Evolutionary conservation across 2,797 vertebrate genomes (phyloP).

Genomic region (Pipistrellus pipistrellus): DNA sequence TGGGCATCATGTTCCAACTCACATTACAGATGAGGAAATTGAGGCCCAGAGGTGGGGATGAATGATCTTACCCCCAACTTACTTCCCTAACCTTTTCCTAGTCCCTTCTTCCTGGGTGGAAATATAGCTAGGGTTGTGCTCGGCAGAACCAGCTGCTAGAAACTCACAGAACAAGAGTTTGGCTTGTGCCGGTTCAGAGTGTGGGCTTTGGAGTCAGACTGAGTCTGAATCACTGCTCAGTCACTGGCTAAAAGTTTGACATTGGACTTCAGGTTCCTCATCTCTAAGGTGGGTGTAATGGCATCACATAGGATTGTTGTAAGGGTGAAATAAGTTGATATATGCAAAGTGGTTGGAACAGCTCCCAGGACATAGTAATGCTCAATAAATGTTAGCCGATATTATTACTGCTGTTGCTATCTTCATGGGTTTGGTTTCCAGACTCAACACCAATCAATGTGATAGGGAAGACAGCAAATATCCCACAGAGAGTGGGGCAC

Average conservation of each 20-base stretch:
- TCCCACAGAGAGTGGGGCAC: not conserved
- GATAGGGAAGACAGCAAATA: not conserved
- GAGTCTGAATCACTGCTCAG: not conserved
- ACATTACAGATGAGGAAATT: not conserved
- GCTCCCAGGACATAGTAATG: not conserved
- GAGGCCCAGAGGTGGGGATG: not conserved
- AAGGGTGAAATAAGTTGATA: not conserved
- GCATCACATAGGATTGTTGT: not conserved
- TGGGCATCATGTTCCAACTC: not conserved
- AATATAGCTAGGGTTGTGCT: not conserved
- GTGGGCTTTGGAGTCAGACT: not conserved
- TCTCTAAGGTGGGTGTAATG: not conserved
- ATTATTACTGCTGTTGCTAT: not conserved
- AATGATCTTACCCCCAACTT: not conserved
- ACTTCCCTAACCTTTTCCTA: not conserved
- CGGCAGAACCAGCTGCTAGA: not conserved
- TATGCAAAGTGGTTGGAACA: not conserved
- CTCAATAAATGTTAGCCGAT: not conserved
- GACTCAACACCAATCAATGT: not conserved
- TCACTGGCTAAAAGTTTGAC: no score
- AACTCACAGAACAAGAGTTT: not conserved
- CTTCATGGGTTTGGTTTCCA: not conserved
- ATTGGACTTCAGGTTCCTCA: not conserved
- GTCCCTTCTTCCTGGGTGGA: not conserved
- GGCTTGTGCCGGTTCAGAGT: not conserved